Conservation (phyloP, 2,888 invertebrate genomes). For the Bhutanitis thaidina region DNA sequence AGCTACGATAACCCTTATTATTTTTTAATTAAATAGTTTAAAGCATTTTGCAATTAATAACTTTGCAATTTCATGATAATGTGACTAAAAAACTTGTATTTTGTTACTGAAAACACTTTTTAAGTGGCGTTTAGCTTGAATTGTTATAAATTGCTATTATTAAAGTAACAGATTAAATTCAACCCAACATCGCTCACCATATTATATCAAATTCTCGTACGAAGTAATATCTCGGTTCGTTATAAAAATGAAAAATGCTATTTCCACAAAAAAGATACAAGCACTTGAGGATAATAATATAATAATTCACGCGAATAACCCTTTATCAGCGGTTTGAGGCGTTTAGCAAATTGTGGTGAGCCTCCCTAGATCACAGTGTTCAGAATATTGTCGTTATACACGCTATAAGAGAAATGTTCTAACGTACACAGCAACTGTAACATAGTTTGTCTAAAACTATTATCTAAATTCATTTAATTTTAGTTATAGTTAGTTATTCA, state of each 20-base stretch:
- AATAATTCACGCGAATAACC: constrained; percentile 58
- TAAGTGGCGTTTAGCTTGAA: no score
- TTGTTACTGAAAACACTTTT: no score
- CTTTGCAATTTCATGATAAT: no score
- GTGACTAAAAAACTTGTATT: neutral
- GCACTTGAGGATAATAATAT: constrained; percentile 40
- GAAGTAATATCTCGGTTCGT: constrained; percentile 1
- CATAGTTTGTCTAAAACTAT: no score
- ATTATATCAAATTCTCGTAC: constrained; percentile 8
- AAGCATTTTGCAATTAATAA: no score
- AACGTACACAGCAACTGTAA: neutral
- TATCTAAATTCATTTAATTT: no score
- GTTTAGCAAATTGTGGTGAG: constrained; percentile 45
- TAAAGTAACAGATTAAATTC: neutral
- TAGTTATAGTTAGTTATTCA: no score
- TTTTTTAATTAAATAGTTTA: no score
- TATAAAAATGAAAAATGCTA: constrained; percentile 10
- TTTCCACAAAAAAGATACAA: constrained; percentile 16
- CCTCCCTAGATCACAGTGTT: constrained; percentile 28
- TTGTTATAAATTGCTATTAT: neutral
- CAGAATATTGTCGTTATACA: constrained; percentile 46
- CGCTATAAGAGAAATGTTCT: constrained; percentile 44
- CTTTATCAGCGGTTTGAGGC: constrained; percentile 41
- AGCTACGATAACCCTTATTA: no score
- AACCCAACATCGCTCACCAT: neutral